Base-by-base conservation (phyloP, 2,113 vertebrate species). In the Jaculus jaculus region DNA sequence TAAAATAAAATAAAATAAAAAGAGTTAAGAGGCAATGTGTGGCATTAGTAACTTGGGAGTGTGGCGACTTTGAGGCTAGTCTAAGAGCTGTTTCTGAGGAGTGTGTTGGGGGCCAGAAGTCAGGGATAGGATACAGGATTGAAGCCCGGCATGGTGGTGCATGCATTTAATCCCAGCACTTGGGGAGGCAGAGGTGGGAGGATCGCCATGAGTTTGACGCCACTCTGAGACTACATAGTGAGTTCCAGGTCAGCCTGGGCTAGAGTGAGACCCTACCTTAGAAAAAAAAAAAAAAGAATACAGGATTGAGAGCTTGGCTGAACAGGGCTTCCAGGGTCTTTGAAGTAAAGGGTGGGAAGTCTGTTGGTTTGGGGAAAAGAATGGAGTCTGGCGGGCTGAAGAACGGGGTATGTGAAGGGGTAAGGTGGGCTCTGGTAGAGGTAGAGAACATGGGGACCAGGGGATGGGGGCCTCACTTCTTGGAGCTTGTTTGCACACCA, bases 401-500 rank as follows among this genome's bases (percentile, higher is more conserved):
- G 37, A 68, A n/a, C 5, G 37, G 75, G 65, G 24, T 51, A 30
- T 47, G 26, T 68, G 91, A 42, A 78, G 54, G 84, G 28, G 6
- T 23, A 61, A 51, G 32, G 42, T 21, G 39, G 84, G 79, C 75
- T 80, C 26, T 66, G 65, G 32, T 8, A 72, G 80, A 72, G 80
- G 66, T 60, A 68, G 32, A 23, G 58, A 61, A 28, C 58, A 66
- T 2, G n/a, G 89, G 72, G 39, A 23, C 18, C 26, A 21, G 74
- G 88, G 93, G 85, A 3, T 20, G 39, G 93, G 91, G 83, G 92
- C 96, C 99, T 99, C 98, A 99, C 99, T 99, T 99, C 97, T 99
- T 99, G 17, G 98, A 99, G 98, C 99, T 99, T 96, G 98, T 99
- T 97, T 99, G 99, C 90, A 98, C 98, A 73, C 99, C 99, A 94